A percentile compares a stretch with the other conserved stretches of the same genome.
These are phyloP conservation scores for Tachycineta bicolor DNA, from an alignment of 2,113 vertebrate species.

Conservation along the genomic window DNA sequence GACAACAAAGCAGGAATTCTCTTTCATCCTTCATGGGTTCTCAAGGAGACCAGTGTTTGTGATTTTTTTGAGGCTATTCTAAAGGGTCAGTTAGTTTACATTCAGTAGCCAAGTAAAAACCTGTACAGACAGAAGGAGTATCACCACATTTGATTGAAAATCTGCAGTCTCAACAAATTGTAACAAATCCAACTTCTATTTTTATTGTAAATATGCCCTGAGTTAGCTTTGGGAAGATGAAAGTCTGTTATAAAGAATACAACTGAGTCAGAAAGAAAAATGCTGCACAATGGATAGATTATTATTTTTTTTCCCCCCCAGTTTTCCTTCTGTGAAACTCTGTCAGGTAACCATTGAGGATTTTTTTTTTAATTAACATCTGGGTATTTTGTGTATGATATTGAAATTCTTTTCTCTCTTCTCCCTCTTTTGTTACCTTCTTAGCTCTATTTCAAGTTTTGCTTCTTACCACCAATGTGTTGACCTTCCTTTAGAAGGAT, in stretches of 20 bases:
- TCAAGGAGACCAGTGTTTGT: slow-evolving; percentile 28
- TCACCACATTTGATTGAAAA: slow-evolving; percentile 4
- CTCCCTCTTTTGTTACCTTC: not conserved
- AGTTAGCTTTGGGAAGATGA: slow-evolving; percentile 37
- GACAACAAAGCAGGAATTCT: slow-evolving; percentile 15
- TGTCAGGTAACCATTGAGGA: not conserved
- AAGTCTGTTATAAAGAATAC: slow-evolving; percentile 2
- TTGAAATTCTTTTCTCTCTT: slow-evolving; percentile 16
- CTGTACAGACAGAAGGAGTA: not conserved
- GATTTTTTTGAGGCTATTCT: slow-evolving; percentile 22
- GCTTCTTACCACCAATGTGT: not conserved
- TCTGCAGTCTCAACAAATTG: slow-evolving; percentile 35
- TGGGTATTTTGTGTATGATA: not conserved
- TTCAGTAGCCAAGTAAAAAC: not conserved
- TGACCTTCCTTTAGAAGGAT: not conserved
- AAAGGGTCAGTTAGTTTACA: slow-evolving; percentile 12
- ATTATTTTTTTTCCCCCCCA: not conserved
- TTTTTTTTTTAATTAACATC: not conserved
- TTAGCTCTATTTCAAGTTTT: not conserved
- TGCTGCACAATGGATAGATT: not conserved
- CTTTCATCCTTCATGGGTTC: slow-evolving; percentile 1
- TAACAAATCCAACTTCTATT: slow-evolving; percentile 5
- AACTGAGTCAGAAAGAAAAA: not conserved
- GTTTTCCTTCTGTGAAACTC: not conserved
- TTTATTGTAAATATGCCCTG: slow-evolving; percentile 30